Percentiles rank a stretch among this genome's conserved stretches.
phyloP scores from a whole-genome alignment of 2,888 invertebrate species.

The Eupeodes luniger region DNA sequence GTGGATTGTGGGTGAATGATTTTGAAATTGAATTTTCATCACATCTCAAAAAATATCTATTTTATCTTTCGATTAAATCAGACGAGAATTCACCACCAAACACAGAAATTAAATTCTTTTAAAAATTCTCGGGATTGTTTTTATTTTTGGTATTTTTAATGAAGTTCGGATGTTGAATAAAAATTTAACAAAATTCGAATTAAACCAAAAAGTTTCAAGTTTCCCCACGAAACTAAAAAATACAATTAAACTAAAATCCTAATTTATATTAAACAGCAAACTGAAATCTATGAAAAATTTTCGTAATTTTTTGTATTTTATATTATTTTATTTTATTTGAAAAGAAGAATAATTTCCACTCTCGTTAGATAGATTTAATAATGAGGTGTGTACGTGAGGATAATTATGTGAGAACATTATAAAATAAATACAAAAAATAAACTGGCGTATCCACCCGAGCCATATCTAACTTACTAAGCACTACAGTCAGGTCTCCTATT shows the following conservation, averaged over 20 bases:
- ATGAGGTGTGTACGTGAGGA: slow-evolving; percentile 57
- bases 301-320: background rate
- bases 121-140: background rate
- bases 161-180: background rate
- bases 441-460: slow-evolving; percentile 26
- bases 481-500: background rate
- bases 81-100: background rate
- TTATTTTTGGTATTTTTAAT: slow-evolving; percentile 14
- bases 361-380: slow-evolving; percentile 44
- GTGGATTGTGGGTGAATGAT: slow-evolving; percentile 60
- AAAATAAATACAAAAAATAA: slow-evolving; percentile 44
- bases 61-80: too few species aligned
- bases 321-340: background rate
- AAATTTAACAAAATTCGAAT: background rate
- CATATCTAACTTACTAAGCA: background rate
- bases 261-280: background rate
- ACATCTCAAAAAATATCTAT: slow-evolving; percentile 8
- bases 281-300: background rate
- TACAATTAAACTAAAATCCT: background rate
- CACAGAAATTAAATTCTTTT: slow-evolving; percentile 45
- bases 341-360: slow-evolving; percentile 26
- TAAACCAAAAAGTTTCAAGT: background rate
- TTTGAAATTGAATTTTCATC: slow-evolving; percentile 69
- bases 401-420: slow-evolving; percentile 64
- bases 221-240: background rate